phyloP scores from a whole-genome alignment of 2,888 invertebrate species.

The Rhopalosiphum nymphaeae region DNA sequence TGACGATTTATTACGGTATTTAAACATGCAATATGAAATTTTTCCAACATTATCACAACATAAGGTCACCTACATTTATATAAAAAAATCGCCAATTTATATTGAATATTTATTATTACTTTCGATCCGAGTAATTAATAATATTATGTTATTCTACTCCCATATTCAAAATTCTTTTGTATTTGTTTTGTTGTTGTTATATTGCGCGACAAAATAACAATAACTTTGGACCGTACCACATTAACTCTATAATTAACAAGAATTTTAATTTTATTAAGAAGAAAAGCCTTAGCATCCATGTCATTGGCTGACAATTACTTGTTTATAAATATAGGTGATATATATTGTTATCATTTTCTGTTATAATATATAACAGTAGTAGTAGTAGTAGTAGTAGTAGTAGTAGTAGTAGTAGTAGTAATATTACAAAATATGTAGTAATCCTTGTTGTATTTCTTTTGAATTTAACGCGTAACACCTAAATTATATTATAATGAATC shows the following conservation, averaged over 20 bases:
- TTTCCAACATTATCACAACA: not conserved
- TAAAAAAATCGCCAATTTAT: not conserved
- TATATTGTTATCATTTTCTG: not conserved
- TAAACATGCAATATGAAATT: not conserved
- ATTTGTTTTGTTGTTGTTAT: not conserved
- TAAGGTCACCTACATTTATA: not conserved
- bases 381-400: no score
- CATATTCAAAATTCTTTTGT: not conserved
- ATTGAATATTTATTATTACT: not conserved
- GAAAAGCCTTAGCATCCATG: not conserved
- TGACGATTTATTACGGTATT: not conserved
- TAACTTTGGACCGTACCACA: not conserved
- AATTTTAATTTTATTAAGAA: not conserved
- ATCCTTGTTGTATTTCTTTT: not conserved
- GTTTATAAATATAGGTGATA: not conserved
- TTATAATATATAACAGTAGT: no score
- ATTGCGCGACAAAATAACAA: not conserved
- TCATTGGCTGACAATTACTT: not conserved
- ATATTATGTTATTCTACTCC: not conserved
- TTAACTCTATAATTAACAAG: not conserved
- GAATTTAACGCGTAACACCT: not conserved
- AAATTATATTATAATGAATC: not conserved
- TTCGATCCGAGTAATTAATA: not conserved
- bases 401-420: no score
- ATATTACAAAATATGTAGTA: not conserved